These are phyloP conservation scores for Aphelenchoides fujianensis DNA, from an alignment of 1,140 invertebrate species.

Conservation along the genomic window DNA sequence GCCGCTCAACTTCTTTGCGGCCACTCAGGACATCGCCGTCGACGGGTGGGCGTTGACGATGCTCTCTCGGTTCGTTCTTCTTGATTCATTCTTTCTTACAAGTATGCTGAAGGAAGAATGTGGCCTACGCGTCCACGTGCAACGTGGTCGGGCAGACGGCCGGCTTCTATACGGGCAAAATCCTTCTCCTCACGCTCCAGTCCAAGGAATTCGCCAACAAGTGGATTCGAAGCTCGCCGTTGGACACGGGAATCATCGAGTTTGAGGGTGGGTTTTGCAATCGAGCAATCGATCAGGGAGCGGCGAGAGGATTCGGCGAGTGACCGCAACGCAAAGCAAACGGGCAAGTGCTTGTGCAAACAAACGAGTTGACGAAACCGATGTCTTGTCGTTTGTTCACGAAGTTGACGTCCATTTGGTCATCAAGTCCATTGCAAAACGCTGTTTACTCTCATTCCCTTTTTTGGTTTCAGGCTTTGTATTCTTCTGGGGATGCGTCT, in stretches of 20 bases:
- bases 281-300: too few relatives aligned
- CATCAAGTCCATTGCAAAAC: too few relatives aligned
- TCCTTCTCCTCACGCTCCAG: constrained; percentile 89
- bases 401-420: too few relatives aligned
- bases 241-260: constrained; percentile 74
- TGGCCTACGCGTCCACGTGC: constrained; percentile 96
- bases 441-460: too few relatives aligned
- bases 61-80: constrained; percentile 74
- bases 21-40: constrained; percentile 97
- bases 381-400: too few relatives aligned
- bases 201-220: constrained; percentile 89
- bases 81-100: neutral
- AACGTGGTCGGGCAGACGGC: constrained; percentile 96
- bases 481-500: constrained; percentile 87
- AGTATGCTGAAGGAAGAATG: constrained; percentile 71
- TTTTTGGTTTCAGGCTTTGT: constrained; percentile 80
- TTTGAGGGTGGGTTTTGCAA: constrained; percentile 71
- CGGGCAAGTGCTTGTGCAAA: neutral
- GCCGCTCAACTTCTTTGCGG: constrained; percentile 85
- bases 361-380: too few relatives aligned
- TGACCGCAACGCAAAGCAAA: neutral
- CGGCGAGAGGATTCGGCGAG: neutral
- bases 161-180: constrained; percentile 93
- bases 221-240: constrained; percentile 76
- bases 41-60: constrained; percentile 99